phyloP scores from a whole-genome alignment of 2,797 vertebrate genomes.

The Cyprinodon diabolis region DNA sequence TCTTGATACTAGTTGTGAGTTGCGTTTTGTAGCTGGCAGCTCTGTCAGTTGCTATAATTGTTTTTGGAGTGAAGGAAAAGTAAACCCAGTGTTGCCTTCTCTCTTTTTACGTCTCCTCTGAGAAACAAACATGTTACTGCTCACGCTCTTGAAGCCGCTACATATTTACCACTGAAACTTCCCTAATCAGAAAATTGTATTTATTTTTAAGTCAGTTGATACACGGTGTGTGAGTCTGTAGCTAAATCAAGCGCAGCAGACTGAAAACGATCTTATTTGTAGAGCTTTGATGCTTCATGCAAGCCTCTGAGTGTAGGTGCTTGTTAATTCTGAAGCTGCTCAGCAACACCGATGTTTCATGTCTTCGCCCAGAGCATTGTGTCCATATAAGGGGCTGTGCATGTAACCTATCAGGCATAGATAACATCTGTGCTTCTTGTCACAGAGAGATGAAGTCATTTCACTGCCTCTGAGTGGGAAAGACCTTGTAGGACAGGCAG shows the following conservation, averaged over 20 bases:
- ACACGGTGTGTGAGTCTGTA: conserved; percentile 12
- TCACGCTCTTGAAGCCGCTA: conserved; percentile 34
- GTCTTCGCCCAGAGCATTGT: conserved; percentile 77
- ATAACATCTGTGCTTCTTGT: conserved; percentile 82
- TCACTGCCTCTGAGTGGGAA: conserved; percentile 58
- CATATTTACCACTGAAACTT: conserved; percentile 34
- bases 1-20: conserved; percentile 27
- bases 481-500: conserved; percentile 37
- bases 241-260: conserved; percentile 27
- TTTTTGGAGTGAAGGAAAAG: conserved; percentile 48
- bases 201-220: conserved; percentile 31
- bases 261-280: conserved; percentile 5
- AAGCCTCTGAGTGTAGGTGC: conserved; percentile 36
- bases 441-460: conserved; percentile 75
- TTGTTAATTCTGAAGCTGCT: conserved; percentile 67
- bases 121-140: neutral
- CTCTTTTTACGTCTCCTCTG: conserved; percentile 24
- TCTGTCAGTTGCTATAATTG: conserved; percentile 48
- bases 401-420: conserved; percentile 76
- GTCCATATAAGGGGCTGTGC: conserved; percentile 84
- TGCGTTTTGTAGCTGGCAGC: conserved; percentile 30
- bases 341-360: conserved; percentile 76
- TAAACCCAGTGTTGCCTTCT: conserved; percentile 20
- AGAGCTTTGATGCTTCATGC: conserved; percentile 20
- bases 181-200: neutral